Percentiles rank a stretch among this genome's conserved stretches.
These are phyloP conservation scores for Palythoa grandis DNA, from an alignment of 92 coral and sea anemone genomes.

Conservation along the genomic window DNA sequence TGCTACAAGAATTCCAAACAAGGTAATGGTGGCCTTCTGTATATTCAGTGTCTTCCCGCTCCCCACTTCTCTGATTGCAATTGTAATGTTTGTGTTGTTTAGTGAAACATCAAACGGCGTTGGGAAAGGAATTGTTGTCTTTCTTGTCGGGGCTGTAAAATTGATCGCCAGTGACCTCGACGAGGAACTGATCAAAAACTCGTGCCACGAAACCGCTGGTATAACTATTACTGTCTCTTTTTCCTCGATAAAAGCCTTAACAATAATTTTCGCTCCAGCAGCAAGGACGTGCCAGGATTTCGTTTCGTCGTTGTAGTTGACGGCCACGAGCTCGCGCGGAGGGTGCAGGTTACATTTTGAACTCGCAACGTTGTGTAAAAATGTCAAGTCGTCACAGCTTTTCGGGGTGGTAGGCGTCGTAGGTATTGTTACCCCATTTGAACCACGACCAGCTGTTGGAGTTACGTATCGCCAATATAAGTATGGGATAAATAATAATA, in stretches of 20 bases:
- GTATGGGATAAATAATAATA: too few relatives aligned
- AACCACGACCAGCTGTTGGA: neutral
- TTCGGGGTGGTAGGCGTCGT: neutral
- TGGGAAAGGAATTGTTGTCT: neutral
- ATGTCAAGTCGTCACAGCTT: neutral
- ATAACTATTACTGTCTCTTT: neutral
- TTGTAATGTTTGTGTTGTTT: constrained; percentile 14
- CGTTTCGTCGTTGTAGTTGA: neutral
- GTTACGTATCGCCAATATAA: neutral
- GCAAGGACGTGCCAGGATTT: neutral
- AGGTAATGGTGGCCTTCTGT: neutral
- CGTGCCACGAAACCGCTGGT: neutral
- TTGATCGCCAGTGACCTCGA: neutral
- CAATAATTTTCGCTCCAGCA: neutral
- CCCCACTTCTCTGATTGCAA: neutral
- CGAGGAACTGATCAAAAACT: constrained; percentile 2
- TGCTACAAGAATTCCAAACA: neutral
- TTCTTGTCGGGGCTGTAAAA: neutral
- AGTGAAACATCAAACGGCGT: neutral
- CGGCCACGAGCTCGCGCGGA: neutral
- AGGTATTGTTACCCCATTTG: neutral
- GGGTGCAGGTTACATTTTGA: neutral
- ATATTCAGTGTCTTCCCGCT: neutral
- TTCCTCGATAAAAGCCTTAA: neutral
- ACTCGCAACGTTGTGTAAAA: neutral